Evolutionary conservation across 2,113 vertebrate species (phyloP).

Genomic region (Gadus macrocephalus): DNA sequence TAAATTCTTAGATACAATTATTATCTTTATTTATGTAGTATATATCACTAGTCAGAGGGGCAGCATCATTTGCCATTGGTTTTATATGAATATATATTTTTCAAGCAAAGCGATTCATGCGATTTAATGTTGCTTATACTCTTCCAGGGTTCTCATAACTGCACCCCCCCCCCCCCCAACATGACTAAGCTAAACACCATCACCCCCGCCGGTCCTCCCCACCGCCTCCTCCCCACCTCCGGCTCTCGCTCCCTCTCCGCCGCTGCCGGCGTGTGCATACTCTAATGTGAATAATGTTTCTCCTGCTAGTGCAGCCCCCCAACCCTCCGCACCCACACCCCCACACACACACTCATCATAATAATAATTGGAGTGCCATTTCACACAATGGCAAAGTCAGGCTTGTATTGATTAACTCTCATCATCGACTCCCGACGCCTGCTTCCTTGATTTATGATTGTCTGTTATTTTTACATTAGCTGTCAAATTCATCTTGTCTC

Average conservation of each 20-base stretch:
- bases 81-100: not conserved
- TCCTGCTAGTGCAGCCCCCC: constrained; percentile 63
- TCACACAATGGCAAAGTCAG: constrained; percentile 91
- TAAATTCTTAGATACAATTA: too few relatives aligned
- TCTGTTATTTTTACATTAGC: constrained; percentile 95
- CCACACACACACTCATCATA: constrained; percentile 57
- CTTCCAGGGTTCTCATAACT: too few relatives aligned
- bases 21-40: too few relatives aligned
- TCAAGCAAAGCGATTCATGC: not conserved
- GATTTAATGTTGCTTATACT: too few relatives aligned
- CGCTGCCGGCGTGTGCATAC: constrained; percentile 61
- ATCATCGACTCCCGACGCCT: constrained; percentile 85
- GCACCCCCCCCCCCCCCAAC: too few relatives aligned
- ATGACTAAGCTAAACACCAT: not conserved
- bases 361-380: constrained; percentile 94
- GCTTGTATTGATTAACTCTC: constrained; percentile 95
- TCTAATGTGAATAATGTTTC: constrained; percentile 81
- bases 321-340: not conserved
- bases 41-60: too few relatives aligned
- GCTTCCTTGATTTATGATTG: constrained; percentile 88
- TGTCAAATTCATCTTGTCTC: constrained; percentile 94
- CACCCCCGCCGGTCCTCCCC: constrained; percentile 14
- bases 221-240: constrained; percentile 14
- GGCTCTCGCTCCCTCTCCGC: constrained; percentile 4
- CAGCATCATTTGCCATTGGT: not conserved